Conservation (phyloP, 2,113 vertebrate genomes). For the Limanda limanda region DNA sequence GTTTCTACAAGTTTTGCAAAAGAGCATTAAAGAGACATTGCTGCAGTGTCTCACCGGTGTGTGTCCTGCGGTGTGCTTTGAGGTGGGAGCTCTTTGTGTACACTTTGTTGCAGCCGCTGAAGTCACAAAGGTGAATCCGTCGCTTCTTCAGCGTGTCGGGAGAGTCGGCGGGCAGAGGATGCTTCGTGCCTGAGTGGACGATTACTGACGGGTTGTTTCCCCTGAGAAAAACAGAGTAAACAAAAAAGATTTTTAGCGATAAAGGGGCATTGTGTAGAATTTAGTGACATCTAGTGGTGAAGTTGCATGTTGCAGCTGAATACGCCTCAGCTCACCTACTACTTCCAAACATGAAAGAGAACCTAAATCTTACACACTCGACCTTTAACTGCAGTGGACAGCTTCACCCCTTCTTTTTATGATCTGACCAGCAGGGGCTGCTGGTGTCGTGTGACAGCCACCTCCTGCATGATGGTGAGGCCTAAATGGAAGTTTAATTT, state of each 20-base stretch:
- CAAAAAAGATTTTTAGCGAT: background rate
- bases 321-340: too few relatives aligned
- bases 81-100: conserved; percentile 99
- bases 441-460: background rate
- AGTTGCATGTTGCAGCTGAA: too few relatives aligned
- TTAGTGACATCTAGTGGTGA: too few relatives aligned
- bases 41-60: conserved; percentile 87
- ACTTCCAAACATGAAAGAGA: too few relatives aligned
- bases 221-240: conserved; percentile 71
- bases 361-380: too few relatives aligned
- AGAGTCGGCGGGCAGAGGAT: conserved; percentile 92
- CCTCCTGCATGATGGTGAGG: conserved; percentile 13
- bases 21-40: background rate
- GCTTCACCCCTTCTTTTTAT: background rate
- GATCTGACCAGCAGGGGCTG: conserved; percentile 40
- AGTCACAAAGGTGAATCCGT: conserved; percentile 95
- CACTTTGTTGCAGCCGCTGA: conserved; percentile 95
- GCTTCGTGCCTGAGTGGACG: conserved; percentile 86
- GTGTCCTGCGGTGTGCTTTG: conserved; percentile 97
- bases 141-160: conserved; percentile 93
- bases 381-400: background rate
- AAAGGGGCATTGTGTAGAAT: too few relatives aligned
- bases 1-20: too few relatives aligned
- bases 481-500: conserved; percentile 15
- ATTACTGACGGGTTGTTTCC: conserved; percentile 93